Base-by-base conservation (phyloP, 1,140 invertebrate species). In the Macrostomum lignano region DNA sequence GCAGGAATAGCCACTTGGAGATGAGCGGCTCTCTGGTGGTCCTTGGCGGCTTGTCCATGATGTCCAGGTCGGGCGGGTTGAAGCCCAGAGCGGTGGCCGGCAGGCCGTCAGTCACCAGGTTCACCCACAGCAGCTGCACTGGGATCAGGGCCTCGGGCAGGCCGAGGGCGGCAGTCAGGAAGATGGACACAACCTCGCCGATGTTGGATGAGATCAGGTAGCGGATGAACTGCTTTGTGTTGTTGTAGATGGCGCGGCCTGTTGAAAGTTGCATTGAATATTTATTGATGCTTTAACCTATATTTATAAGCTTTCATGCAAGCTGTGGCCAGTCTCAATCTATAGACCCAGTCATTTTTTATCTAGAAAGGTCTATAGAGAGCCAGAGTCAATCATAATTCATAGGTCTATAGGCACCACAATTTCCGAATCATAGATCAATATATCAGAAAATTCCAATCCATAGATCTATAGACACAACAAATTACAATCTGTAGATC, bases 171-270 rank as follows among this genome's bases (percentile, higher is more conserved):
- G 91, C 91, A 46, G 91, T 96, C 63, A 98, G 66, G 72, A 98
- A 98, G 64, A 98, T 98, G 60, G 79, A 28, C 3, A 28, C 26
- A 28, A 28, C 26, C 19, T 98, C 91, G 67, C 91, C 91, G 64
- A 98, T 91, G 66, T 98, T 98, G 44, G 91, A 98, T 31, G 88
- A 96, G 55, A 98, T 98, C 40, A 98, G 67, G 58, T 98, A 98
- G 54, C 91, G 76, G 60, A 98, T 98, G 60, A 98, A 98, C 61
- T 98, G 91, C 62, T 98, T 98, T 88, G 96, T 98, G 71, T 98
- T 98, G 66, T 94, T 98, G 65, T 88, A 88, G 56, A 88, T 88
- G 45, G 81, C 79, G 55, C 77, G 71, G 55, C 91, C 91, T n/a
- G n/a, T n/a, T n/a, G n/a, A n/a, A n/a, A n/a, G n/a, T n/a, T n/a